Evolutionary conservation across 2,888 invertebrate genomes (phyloP).

Genomic region (Meganola albula): DNA sequence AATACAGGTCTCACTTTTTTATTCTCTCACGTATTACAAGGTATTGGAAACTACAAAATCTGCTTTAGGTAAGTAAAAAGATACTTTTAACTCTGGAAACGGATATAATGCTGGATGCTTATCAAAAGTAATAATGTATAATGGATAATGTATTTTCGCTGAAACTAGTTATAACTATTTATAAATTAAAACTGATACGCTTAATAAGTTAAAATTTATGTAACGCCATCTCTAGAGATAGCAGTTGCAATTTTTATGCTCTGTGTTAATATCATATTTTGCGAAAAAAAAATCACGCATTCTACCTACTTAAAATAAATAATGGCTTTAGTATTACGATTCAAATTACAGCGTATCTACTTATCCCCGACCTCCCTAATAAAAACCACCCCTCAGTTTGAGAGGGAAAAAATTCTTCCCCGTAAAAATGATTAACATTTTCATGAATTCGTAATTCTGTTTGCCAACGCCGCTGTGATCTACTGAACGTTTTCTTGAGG

Average conservation of each 20-base stretch:
- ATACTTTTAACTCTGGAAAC: too few species aligned
- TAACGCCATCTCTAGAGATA: too few species aligned
- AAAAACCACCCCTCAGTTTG: constrained; percentile 48
- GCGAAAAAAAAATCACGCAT: constrained; percentile 48
- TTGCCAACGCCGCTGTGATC: constrained; percentile 38
- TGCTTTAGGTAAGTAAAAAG: too few species aligned
- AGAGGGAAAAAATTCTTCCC: constrained; percentile 40
- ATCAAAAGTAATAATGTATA: too few species aligned
- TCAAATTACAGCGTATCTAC: constrained; percentile 65
- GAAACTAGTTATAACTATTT: too few species aligned
- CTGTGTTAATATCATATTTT: constrained; percentile 44
- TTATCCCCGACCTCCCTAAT: constrained; percentile 50
- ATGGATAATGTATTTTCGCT: too few species aligned
- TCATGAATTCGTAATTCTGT: constrained; percentile 58
- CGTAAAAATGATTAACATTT: constrained; percentile 63
- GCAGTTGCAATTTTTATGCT: neutral
- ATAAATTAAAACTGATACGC: too few species aligned
- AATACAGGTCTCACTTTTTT: too few species aligned
- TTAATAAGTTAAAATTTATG: too few species aligned
- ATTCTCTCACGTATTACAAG: too few species aligned
- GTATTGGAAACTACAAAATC: too few species aligned
- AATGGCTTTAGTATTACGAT: constrained; percentile 65
- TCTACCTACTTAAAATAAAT: constrained; percentile 62
- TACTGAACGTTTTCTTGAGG: constrained; percentile 34
- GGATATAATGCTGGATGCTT: too few species aligned